Conservation (phyloP, 37 sponge, comb jelly and placozoan genomes). For the Tethya wilhelma region DNA sequence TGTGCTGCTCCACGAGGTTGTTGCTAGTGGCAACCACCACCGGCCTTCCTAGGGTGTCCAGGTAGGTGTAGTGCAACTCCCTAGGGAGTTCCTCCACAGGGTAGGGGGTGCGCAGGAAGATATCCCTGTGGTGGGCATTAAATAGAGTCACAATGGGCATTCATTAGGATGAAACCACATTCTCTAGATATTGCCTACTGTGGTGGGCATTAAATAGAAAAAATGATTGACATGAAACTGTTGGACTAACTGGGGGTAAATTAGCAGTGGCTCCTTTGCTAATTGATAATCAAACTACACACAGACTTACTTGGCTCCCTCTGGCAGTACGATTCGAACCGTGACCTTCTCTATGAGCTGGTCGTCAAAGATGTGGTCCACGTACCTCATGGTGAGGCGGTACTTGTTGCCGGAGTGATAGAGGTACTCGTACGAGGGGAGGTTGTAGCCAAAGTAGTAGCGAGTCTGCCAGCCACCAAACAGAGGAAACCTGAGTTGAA, state of each 20-base stretch:
- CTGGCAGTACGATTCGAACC: slow-evolving; percentile 85
- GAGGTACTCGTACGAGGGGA: slow-evolving; percentile 93
- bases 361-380: slow-evolving; percentile 94
- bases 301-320: slow-evolving; percentile 82
- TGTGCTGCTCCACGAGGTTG: slow-evolving; percentile 95
- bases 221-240: no score
- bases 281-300: not conserved
- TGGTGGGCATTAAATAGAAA: not conserved
- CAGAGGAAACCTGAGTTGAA: slow-evolving; percentile 94
- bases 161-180: not conserved
- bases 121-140: slow-evolving; percentile 41
- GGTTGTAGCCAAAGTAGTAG: slow-evolving; percentile 94
- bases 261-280: not conserved
- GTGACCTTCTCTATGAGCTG: slow-evolving; percentile 72
- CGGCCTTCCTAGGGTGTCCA: slow-evolving; percentile 94
- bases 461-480: slow-evolving; percentile 98
- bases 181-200: not conserved
- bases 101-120: slow-evolving; percentile 57
- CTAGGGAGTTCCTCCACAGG: slow-evolving; percentile 37
- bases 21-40: slow-evolving; percentile 59
- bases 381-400: slow-evolving; percentile 79
- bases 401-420: slow-evolving; percentile 74
- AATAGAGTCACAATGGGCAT: not conserved
- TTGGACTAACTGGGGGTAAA: no score
- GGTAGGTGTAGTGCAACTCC: slow-evolving; percentile 82